Evolutionary conservation across 2,113 vertebrate species (phyloP).

Genomic region (Cyanistes caeruleus): DNA sequence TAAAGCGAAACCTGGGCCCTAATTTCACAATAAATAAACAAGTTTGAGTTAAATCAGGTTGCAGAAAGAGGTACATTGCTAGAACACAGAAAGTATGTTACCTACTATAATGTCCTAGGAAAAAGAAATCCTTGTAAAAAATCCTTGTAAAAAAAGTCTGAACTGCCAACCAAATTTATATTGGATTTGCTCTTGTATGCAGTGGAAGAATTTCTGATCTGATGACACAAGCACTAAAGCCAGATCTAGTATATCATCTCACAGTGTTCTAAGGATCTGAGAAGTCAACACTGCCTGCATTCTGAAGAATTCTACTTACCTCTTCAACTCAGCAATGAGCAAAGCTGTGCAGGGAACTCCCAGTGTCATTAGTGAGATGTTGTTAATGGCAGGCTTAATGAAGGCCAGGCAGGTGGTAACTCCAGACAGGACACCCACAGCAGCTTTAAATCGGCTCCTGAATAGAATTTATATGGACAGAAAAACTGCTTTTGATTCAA

Average conservation of each 20-base stretch:
- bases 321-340: conserved; percentile 91
- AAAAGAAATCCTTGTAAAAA: background rate
- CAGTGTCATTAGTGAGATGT: conserved; percentile 91
- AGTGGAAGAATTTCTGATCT: background rate
- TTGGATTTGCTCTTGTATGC: background rate
- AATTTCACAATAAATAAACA: background rate
- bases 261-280: rapidly evolving
- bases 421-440: conserved; percentile 89
- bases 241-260: background rate
- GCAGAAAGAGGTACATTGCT: background rate
- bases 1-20: background rate
- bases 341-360: conserved; percentile 91
- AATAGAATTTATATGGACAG: background rate
- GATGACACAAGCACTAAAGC: background rate
- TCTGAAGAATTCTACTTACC: conserved; percentile 72
- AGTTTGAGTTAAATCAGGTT: background rate
- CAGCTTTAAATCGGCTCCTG: conserved; percentile 93
- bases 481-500: background rate
- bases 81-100: background rate
- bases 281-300: background rate
- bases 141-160: background rate
- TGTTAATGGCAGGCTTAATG: conserved; percentile 95
- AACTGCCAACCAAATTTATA: background rate
- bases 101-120: background rate
- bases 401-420: conserved; percentile 92